Evolutionary conservation across 2,797 vertebrate genomes (phyloP).

Genomic region (Muscicapa comitata): DNA sequence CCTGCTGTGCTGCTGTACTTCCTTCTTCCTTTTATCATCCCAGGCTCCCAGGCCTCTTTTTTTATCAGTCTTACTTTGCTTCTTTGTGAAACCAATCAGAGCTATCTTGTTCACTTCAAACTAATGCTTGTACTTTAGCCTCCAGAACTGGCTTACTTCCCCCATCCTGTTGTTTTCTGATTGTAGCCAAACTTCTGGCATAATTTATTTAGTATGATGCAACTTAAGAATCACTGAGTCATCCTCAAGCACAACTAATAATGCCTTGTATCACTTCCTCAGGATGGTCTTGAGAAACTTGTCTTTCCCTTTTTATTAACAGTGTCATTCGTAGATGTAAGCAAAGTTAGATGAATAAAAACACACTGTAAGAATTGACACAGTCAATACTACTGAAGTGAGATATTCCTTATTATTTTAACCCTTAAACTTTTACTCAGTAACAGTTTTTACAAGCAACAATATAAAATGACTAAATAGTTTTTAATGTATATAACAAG

Average conservation of each 20-base stretch:
- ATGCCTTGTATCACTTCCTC: constrained; percentile 31
- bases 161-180: neutral
- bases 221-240: neutral
- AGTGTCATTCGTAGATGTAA: neutral
- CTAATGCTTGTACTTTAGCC: neutral
- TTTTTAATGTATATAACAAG: neutral
- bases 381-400: neutral
- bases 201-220: neutral
- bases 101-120: neutral
- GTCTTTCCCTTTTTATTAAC: neutral
- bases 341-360: neutral
- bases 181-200: neutral
- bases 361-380: neutral
- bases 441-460: neutral
- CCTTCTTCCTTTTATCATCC: neutral
- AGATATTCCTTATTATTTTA: neutral
- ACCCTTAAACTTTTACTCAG: neutral
- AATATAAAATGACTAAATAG: neutral
- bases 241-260: neutral
- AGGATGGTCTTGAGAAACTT: neutral
- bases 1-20: neutral
- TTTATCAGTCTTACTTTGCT: neutral
- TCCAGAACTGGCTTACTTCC: neutral
- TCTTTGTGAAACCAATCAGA: neutral
- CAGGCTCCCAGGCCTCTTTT: neutral